A percentile compares a stretch with the other conserved stretches of the same genome.
Evolutionary conservation across 1,140 invertebrate species (phyloP).

Genomic region (Wiebesia pumilae): DNA sequence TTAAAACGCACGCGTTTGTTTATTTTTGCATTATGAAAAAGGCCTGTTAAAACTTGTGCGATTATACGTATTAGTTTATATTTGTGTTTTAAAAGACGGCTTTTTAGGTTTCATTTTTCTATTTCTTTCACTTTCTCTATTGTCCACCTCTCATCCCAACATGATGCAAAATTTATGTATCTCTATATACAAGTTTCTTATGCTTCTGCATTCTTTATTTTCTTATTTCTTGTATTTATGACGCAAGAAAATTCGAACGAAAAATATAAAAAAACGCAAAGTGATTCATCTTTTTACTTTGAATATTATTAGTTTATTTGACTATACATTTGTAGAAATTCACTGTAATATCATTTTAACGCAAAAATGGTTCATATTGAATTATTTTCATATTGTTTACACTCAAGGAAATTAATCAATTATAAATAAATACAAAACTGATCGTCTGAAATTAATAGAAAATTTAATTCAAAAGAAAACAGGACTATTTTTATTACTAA

Average conservation of each 20-base stretch:
- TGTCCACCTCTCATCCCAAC: background rate
- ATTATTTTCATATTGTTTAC: background rate
- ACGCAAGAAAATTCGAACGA: background rate
- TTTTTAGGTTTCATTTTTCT: background rate
- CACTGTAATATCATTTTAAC: background rate
- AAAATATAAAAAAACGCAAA: background rate
- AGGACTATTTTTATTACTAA: too few relatives aligned
- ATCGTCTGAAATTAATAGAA: background rate
- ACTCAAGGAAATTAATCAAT: background rate
- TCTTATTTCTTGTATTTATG: background rate
- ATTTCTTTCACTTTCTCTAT: background rate
- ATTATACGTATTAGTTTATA: constrained; percentile 24
- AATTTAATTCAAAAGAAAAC: too few relatives aligned
- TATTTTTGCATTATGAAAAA: constrained; percentile 36
- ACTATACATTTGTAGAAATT: background rate
- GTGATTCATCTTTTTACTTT: background rate
- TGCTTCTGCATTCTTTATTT: background rate
- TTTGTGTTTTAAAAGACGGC: constrained; percentile 23
- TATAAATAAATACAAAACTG: background rate
- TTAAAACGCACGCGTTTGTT: constrained; percentile 14
- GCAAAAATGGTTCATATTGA: too few relatives aligned
- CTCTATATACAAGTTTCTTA: constrained; percentile 22
- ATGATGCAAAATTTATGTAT: background rate
- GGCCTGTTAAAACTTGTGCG: constrained; percentile 51
- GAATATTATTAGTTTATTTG: background rate